These are phyloP conservation scores for Cryptoleucopteryx plumbea DNA, from an alignment of 2,113 vertebrate genomes.

Conservation along the genomic window DNA sequence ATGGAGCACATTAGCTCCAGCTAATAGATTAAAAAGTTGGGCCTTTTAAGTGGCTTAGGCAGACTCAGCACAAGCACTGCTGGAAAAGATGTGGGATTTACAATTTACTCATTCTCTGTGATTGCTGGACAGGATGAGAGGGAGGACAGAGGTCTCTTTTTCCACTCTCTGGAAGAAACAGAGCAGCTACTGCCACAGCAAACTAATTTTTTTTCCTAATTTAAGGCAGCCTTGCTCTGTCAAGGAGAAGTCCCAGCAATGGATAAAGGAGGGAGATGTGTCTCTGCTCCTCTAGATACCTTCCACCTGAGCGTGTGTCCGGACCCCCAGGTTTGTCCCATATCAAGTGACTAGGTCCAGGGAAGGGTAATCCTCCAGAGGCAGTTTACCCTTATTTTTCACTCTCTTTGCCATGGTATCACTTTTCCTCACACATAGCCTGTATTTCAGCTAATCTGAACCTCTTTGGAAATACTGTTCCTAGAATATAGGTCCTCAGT, in stretches of 20 bases:
- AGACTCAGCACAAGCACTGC: background rate
- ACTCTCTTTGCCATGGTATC: background rate
- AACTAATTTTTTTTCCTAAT: background rate
- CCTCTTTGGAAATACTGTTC: background rate
- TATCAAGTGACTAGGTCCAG: background rate
- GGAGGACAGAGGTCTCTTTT: background rate
- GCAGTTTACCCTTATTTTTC: background rate
- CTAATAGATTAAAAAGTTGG: background rate
- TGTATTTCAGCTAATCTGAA: background rate
- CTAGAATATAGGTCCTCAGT: background rate
- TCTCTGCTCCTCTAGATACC: background rate
- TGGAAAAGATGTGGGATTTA: background rate
- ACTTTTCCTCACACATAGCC: background rate
- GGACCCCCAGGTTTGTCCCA: background rate
- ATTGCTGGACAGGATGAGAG: background rate
- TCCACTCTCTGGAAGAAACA: background rate
- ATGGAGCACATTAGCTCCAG: background rate
- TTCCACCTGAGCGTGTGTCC: fast-evolving
- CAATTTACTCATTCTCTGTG: background rate
- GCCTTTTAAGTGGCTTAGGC: background rate
- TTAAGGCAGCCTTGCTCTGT: background rate
- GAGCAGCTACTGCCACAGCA: background rate
- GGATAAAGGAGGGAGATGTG: background rate
- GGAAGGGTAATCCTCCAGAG: background rate
- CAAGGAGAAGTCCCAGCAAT: background rate